Evolutionary conservation across 2,797 vertebrate species (phyloP).

Genomic region (Bryconaethiops microstoma): DNA sequence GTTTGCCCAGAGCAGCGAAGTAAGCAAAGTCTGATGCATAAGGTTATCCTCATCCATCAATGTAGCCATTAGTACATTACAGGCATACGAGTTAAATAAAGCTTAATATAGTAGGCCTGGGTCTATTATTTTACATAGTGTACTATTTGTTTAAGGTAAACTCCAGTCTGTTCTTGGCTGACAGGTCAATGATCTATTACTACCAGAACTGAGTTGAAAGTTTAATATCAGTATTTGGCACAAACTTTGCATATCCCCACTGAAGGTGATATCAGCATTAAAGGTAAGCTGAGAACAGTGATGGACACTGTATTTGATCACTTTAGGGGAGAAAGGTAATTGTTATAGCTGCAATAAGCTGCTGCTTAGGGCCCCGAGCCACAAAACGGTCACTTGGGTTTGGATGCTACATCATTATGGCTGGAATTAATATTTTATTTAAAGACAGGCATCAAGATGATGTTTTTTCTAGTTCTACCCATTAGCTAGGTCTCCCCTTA

Average conservation of each 20-base stretch:
- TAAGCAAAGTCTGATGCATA: not conserved
- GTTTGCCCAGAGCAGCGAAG: constrained; percentile 1
- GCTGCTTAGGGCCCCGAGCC: not conserved
- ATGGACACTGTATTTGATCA: not conserved
- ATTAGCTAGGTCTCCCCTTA: no score
- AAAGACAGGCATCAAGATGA: no score
- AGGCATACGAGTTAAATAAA: not conserved
- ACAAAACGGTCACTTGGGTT: not conserved
- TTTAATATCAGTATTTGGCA: not conserved
- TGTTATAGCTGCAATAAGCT: not conserved
- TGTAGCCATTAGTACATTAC: no score
- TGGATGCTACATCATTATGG: no score
- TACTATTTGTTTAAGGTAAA: not conserved
- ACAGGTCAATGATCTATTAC: not conserved
- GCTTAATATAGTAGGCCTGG: not conserved
- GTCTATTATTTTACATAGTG: not conserved
- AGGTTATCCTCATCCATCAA: not conserved
- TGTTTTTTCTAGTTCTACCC: no score
- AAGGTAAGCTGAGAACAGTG: not conserved
- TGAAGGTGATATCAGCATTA: constrained; percentile 3
- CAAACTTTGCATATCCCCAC: not conserved
- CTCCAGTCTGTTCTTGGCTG: not conserved
- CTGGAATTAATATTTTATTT: no score
- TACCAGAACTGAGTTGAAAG: not conserved
- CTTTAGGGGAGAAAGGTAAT: no score